Evolutionary conservation across 64 coral and sea anemone genomes (phyloP).

Genomic region (Anthopleura sola): DNA sequence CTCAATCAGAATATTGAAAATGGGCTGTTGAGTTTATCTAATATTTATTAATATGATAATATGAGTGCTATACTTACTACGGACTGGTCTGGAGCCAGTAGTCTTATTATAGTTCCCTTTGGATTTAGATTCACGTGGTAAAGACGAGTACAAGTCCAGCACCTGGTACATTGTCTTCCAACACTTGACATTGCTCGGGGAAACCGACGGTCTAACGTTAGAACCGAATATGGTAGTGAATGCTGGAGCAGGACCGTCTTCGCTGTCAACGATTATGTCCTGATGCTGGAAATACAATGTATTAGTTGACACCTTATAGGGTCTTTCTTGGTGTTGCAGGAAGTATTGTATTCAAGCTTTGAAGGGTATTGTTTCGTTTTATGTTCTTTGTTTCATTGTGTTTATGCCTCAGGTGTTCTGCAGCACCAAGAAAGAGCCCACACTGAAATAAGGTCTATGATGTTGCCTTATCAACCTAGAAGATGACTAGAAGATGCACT

Average conservation of each 20-base stretch:
- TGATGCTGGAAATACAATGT: background rate
- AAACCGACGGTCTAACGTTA: background rate
- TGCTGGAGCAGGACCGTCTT: constrained; percentile 1
- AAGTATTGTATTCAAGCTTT: no score
- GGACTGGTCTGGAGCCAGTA: background rate
- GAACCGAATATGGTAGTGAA: constrained; percentile 3
- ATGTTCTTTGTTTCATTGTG: no score
- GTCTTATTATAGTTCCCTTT: constrained; percentile 54
- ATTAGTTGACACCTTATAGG: background rate
- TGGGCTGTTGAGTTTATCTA: no score
- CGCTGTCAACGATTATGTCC: background rate
- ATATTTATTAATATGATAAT: no score
- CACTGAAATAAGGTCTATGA: no score
- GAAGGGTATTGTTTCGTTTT: no score
- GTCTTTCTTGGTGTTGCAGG: no score
- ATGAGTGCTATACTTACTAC: background rate
- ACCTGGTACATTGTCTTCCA: constrained; percentile 98
- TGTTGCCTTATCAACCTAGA: no score
- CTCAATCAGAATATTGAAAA: no score
- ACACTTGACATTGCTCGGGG: constrained; percentile 54
- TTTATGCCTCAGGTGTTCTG: no score
- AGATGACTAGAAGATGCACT: no score
- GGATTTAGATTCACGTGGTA: constrained; percentile 72
- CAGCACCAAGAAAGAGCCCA: no score
- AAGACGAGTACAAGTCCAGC: constrained; percentile 85